A percentile compares a stretch with the other conserved stretches of the same genome.
Conservation (phyloP, 2,797 vertebrate genomes). For the Lindbergichthys nudifrons region DNA sequence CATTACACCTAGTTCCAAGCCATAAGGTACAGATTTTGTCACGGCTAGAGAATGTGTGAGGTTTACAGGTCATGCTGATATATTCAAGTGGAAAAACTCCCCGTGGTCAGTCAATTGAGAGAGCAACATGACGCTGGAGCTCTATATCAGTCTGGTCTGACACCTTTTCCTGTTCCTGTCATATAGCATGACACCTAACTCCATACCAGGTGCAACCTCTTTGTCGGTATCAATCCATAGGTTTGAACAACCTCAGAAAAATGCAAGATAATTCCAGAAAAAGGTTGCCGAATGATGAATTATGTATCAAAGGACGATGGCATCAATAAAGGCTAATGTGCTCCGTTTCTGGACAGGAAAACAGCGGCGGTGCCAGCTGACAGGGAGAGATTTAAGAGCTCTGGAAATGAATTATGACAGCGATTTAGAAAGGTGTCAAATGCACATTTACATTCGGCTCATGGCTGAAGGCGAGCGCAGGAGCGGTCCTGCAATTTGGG, state of each 20-base stretch:
- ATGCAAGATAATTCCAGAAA: slow-evolving; percentile 55
- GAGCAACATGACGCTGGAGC: slow-evolving; percentile 4
- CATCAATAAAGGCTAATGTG: slow-evolving; percentile 82
- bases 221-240: slow-evolving; percentile 65
- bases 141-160: slow-evolving; percentile 16
- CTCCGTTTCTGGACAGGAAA: slow-evolving; percentile 79
- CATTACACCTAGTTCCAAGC: background rate
- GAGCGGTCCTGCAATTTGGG: slow-evolving; percentile 76
- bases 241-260: slow-evolving; percentile 63
- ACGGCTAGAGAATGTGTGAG: background rate
- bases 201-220: slow-evolving; percentile 49
- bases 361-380: slow-evolving; percentile 74
- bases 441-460: slow-evolving; percentile 81
- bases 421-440: slow-evolving; percentile 84
- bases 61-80: background rate
- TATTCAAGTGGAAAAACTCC: background rate
- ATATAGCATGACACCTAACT: slow-evolving; percentile 56
- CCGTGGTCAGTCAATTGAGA: slow-evolving; percentile 8
- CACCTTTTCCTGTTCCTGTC: slow-evolving; percentile 63
- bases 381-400: slow-evolving; percentile 81
- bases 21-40: background rate
- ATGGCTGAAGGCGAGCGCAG: slow-evolving; percentile 66
- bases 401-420: slow-evolving; percentile 84
- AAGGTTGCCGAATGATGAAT: slow-evolving; percentile 72
- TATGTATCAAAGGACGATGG: slow-evolving; percentile 82